Evolutionary conservation across 2,888 invertebrate species (phyloP).

Genomic region (Trypoxylon attenuatum): DNA sequence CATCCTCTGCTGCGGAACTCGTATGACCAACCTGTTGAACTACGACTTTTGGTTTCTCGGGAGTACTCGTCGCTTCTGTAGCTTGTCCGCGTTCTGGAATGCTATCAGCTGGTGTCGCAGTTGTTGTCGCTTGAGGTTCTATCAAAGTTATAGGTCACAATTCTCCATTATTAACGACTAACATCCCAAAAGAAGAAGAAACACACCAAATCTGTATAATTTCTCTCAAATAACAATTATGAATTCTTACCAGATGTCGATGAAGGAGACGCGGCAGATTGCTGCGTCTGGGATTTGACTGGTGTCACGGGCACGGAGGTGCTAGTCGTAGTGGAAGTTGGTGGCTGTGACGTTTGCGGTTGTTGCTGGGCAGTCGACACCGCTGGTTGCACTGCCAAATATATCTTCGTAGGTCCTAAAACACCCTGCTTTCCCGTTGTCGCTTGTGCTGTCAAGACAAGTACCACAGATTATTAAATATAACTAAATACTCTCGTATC

Average conservation of each 20-base stretch:
- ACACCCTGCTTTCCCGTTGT: slow-evolving; percentile 90
- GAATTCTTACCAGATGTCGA: slow-evolving; percentile 43
- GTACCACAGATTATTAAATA: slow-evolving; percentile 9
- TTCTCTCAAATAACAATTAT: background rate
- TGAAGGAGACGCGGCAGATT: slow-evolving; percentile 40
- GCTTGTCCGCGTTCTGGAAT: slow-evolving; percentile 57
- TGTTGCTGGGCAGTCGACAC: slow-evolving; percentile 44
- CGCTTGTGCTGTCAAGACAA: slow-evolving; percentile 84
- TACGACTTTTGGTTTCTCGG: slow-evolving; percentile 70
- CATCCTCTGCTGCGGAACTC: slow-evolving; percentile 57
- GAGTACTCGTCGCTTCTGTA: slow-evolving; percentile 47
- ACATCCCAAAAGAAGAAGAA: background rate
- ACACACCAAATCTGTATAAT: background rate
- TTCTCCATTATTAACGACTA: background rate
- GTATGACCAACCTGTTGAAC: slow-evolving; percentile 70
- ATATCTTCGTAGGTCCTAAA: slow-evolving; percentile 89
- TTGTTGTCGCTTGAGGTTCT: slow-evolving; percentile 53
- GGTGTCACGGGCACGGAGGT: too few species aligned
- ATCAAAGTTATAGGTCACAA: background rate
- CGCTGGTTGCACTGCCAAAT: slow-evolving; percentile 89
- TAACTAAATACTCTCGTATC: background rate
- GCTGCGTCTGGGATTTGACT: too few species aligned
- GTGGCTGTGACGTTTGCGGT: slow-evolving; percentile 46
- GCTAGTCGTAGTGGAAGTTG: slow-evolving; percentile 46
- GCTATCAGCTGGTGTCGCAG: too few species aligned